These are phyloP conservation scores for cat (Felis catus) DNA, from an alignment of 2,113 vertebrate species.

Conservation along the genomic window DNA sequence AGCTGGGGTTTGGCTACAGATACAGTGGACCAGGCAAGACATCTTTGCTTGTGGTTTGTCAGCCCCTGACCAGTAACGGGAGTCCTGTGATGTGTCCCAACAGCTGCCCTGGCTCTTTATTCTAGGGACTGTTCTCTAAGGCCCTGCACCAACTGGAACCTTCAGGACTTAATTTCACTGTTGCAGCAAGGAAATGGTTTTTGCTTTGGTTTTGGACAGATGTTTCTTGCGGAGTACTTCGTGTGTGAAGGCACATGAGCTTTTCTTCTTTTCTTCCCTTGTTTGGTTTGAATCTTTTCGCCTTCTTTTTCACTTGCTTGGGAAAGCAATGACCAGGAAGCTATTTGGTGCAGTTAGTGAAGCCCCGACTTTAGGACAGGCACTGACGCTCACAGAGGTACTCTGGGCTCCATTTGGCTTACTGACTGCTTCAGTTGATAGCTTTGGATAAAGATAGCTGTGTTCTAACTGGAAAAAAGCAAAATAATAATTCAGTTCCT, in stretches of 20 bases:
- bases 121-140: not conserved
- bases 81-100: not conserved
- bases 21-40: not conserved
- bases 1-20: not conserved
- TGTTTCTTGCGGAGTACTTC: not conserved
- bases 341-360: not conserved
- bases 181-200: not conserved
- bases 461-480: not conserved
- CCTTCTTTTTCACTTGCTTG: not conserved
- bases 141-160: not conserved
- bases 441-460: not conserved
- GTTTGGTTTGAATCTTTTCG: not conserved
- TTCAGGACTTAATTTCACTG: not conserved
- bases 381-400: not conserved
- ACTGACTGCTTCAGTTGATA: not conserved
- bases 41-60: not conserved
- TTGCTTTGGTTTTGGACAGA: not conserved
- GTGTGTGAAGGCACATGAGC: not conserved
- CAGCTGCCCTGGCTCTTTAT: not conserved
- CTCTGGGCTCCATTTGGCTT: not conserved
- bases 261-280: not conserved
- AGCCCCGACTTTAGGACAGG: not conserved
- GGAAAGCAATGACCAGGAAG: not conserved
- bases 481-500: not conserved
- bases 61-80: not conserved